phyloP scores from a whole-genome alignment of 2,888 invertebrate species.

The Cheilosia urbana region DNA sequence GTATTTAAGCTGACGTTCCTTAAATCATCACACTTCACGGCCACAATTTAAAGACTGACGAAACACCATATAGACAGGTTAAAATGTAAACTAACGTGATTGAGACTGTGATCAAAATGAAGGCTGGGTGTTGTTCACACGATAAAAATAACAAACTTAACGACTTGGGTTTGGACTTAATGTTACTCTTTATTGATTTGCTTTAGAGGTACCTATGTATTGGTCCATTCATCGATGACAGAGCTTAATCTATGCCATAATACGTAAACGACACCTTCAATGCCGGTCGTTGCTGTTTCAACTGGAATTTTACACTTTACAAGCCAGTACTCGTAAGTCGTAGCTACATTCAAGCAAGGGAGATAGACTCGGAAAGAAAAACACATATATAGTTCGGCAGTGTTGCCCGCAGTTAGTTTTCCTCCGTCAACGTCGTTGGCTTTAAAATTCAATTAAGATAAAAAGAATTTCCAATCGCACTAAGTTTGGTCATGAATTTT shows the following conservation, averaged over 20 bases:
- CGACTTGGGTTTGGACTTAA: constrained; percentile 43
- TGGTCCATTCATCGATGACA: constrained; percentile 55
- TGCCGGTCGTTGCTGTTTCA: constrained; percentile 43
- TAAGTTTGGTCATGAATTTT: constrained; percentile 70
- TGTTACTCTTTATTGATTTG: constrained; percentile 17
- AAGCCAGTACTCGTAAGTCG: neutral
- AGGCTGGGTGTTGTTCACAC: constrained; percentile 6
- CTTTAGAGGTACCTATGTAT: constrained; percentile 4
- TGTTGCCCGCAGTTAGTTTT: constrained; percentile 19
- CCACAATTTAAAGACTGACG: neutral
- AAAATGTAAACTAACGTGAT: neutral
- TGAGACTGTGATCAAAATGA: neutral
- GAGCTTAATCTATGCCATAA: constrained; percentile 21
- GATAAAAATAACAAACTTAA: constrained; percentile 30
- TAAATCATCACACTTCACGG: neutral
- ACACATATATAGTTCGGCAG: neutral
- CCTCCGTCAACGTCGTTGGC: neutral
- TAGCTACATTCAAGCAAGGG: neutral
- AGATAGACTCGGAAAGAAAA: constrained; percentile 1
- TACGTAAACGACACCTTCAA: constrained; percentile 34
- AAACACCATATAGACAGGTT: neutral
- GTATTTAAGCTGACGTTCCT: too few species aligned
- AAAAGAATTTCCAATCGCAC: constrained; percentile 58
- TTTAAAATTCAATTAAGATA: constrained; percentile 66
- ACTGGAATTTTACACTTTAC: constrained; percentile 28